Base-by-base conservation (phyloP, 1,140 invertebrate genomes). In the Bursaphelenchus mucronatus region DNA sequence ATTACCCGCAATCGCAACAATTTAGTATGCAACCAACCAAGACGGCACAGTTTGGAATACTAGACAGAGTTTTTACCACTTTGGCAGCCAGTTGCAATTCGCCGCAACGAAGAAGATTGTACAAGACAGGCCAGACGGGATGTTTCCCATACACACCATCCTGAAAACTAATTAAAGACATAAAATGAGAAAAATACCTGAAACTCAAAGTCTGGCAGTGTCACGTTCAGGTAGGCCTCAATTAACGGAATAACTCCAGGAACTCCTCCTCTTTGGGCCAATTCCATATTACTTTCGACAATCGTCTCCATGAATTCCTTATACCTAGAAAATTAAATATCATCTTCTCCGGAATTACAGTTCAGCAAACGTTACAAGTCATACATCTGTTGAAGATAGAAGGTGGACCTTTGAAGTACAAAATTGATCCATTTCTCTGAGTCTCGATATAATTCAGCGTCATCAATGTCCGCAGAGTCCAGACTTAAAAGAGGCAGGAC, bases 201-300 rank as follows among this genome's bases (percentile, higher is more conserved):
- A 47, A 47, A 70, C 19, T 61, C 6, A 41, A 46, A 43, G 9
- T 41, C 11, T 13, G 19, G 19, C 39, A 10, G 45, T 54, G 67
- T 70, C 21, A 74, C 74, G 17, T 74, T 74, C 40, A 74, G 53
- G 57, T 75, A 74, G 11, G 73, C 73, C 17, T 73, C 70, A 64
- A 74, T 64, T 10, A 75, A 46, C 10, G 69, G 63, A 44, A 70
- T 15, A 4, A 66, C 61, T 19, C 73, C 73, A 13, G 73, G 73
- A 10, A 76, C 41, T 21, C 73, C 73, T 21, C 73, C 73, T 8
- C 73, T 56, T 9, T 74, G 21, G 8, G 73, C 73, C 13, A 21
- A 52, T 62, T 62, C 58, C 45, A 74, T 41, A 43, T 76, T 76
- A 2, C 57, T 66, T 54, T 74, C 53, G 21, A 74, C 63, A 2